These are phyloP conservation scores for Drosophila tanythrix DNA, from an alignment of 2,888 invertebrate genomes.

Conservation along the genomic window DNA sequence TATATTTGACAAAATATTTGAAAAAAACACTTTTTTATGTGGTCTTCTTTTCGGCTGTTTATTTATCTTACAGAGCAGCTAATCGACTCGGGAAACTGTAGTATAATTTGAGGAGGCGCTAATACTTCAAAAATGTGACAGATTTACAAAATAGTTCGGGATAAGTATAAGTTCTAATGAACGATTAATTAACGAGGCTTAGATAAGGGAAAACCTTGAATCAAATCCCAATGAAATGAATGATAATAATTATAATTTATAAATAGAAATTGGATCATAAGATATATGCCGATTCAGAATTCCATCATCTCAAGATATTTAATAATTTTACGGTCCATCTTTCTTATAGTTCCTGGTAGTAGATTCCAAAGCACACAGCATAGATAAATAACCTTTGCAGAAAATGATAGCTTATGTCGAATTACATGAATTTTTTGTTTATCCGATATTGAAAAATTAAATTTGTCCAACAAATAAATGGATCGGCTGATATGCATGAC, in stretches of 20 bases:
- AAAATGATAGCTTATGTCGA: background rate
- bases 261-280: background rate
- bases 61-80: background rate
- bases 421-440: too few species aligned
- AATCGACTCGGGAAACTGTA: background rate
- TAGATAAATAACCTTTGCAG: background rate
- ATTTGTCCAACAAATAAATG: background rate
- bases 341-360: background rate
- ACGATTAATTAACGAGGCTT: background rate
- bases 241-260: too few species aligned
- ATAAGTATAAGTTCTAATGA: background rate
- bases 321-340: too few species aligned
- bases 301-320: too few species aligned
- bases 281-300: background rate
- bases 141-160: background rate
- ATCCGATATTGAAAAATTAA: too few species aligned
- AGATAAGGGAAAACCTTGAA: background rate
- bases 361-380: background rate
- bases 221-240: background rate
- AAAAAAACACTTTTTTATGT: background rate
- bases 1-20: constrained; percentile 25
- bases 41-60: constrained; percentile 19
- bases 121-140: background rate
- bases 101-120: constrained; percentile 17
- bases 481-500: background rate